A percentile compares a stretch with the other conserved stretches of the same genome.
phyloP scores from a whole-genome alignment of 2,113 vertebrate genomes.

The Ia io region DNA sequence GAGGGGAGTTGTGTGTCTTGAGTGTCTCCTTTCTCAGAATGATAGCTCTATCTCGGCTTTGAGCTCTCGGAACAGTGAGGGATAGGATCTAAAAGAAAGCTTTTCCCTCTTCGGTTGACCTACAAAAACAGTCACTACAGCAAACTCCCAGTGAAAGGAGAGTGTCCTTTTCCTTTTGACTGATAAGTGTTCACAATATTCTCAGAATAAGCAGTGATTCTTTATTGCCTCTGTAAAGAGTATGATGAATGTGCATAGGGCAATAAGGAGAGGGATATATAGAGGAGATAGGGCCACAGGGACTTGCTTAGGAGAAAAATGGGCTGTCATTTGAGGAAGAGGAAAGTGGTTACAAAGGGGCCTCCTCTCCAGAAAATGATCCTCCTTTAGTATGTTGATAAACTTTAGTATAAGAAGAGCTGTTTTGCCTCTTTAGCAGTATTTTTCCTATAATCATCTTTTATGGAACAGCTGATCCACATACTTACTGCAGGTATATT shows the following conservation, averaged over 20 bases:
- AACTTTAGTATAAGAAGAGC: constrained; percentile 73
- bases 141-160: constrained; percentile 58
- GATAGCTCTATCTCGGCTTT: constrained; percentile 70
- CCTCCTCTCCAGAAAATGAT: constrained; percentile 74
- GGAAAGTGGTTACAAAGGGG: constrained; percentile 73
- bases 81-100: constrained; percentile 62
- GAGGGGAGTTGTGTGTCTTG: background rate
- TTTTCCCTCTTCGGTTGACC: constrained; percentile 70
- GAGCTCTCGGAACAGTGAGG: constrained; percentile 66
- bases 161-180: constrained; percentile 77
- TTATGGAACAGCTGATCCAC: constrained; percentile 76
- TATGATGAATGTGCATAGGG: constrained; percentile 10
- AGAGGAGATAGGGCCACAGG: constrained; percentile 39
- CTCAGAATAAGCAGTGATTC: constrained; percentile 79
- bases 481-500: constrained; percentile 79
- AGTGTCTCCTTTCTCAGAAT: constrained; percentile 54
- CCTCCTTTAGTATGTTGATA: constrained; percentile 77
- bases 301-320: constrained; percentile 67
- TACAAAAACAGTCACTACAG: constrained; percentile 53
- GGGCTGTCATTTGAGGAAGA: background rate
- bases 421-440: constrained; percentile 71
- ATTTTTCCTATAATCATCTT: constrained; percentile 80
- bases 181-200: constrained; percentile 79
- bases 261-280: constrained; percentile 65
- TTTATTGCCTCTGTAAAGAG: constrained; percentile 72